Conservation (phyloP, 2,113 vertebrate genomes). For the Ceyx cyanopectus region DNA sequence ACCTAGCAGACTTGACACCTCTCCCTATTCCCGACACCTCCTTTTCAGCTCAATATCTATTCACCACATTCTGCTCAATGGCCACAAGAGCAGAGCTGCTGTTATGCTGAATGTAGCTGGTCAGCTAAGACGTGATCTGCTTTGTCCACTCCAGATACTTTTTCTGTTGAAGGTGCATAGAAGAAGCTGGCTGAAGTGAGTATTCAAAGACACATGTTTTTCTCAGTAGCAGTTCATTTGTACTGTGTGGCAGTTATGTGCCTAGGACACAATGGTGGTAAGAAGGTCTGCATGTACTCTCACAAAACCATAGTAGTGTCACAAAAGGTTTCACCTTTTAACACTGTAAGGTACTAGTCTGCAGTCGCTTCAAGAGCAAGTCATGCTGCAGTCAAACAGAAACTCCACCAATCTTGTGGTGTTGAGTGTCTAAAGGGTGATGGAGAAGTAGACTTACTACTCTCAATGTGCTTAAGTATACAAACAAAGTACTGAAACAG, state of each 20-base stretch:
- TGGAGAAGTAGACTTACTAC: neutral
- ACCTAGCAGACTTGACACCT: neutral
- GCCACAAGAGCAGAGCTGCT: neutral
- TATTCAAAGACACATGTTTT: neutral
- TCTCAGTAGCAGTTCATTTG: neutral
- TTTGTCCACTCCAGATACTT: neutral
- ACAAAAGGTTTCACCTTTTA: neutral
- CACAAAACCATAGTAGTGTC: neutral
- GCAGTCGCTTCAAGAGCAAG: neutral
- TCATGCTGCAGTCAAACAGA: neutral
- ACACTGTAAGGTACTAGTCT: neutral
- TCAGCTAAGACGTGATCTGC: fast-evolving
- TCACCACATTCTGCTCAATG: neutral
- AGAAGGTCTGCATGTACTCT: neutral
- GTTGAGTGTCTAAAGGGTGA: neutral
- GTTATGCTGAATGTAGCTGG: neutral
- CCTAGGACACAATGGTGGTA: neutral
- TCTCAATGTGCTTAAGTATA: neutral
- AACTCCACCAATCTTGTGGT: neutral
- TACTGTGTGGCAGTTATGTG: neutral
- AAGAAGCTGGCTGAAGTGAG: neutral
- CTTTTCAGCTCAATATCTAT: neutral
- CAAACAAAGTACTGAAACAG: neutral
- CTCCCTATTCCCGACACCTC: neutral
- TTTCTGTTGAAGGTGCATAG: neutral